Evolutionary conservation across 1,140 invertebrate genomes (phyloP), one percentile per base, ranked within the genome.

Genomic region (Scaptomyza graminum): DNA sequence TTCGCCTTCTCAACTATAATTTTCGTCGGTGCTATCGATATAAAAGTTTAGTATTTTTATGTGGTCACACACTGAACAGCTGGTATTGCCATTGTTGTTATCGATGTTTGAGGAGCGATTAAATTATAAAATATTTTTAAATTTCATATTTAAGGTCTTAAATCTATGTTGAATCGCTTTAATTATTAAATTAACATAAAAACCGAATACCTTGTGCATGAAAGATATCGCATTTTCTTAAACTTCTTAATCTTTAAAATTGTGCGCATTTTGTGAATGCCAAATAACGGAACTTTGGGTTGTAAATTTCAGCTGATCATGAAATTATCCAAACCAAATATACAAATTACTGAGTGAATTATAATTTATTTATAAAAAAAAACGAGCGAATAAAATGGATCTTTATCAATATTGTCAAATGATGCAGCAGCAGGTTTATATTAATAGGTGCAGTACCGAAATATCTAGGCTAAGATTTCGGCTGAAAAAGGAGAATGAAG

Each of bases 21-120:
- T 50, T 18, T 25, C 52, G 34, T 46, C 41, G 7, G 1, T 54
- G 49, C 54, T 72, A 67, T 72, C 69, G 69, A 60, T 71, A 9
- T 4, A 31, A 34, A 22, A 2, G 11, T 55, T 18, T 41, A 47
- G 60, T 69, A 69, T 69, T 47, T 61, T 50, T 11, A 18, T 59
- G 5, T 31, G 61, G 60, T 39, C 50, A 41, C 60, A 64, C 46
- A 31, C 8, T 22, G n/a, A 67, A 54, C 67, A 70, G 52, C 68
- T 57, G 57, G 44, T 60, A 28, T 8, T 28, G 13, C 44, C 41
- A 51, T 55, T 44, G 49, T 34, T 1, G 1, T 52, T 28, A 13
- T 63, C 65, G 57, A 44, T 46, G 25, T 13, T 37, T 22, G 7
- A 34, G 44, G 15, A 28, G n/a, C 41, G n/a, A 8, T 57, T 16